Percentiles rank a stretch among this genome's conserved stretches.
Evolutionary conservation across 2,113 vertebrate species (phyloP).

Genomic region (Pedetes capensis): DNA sequence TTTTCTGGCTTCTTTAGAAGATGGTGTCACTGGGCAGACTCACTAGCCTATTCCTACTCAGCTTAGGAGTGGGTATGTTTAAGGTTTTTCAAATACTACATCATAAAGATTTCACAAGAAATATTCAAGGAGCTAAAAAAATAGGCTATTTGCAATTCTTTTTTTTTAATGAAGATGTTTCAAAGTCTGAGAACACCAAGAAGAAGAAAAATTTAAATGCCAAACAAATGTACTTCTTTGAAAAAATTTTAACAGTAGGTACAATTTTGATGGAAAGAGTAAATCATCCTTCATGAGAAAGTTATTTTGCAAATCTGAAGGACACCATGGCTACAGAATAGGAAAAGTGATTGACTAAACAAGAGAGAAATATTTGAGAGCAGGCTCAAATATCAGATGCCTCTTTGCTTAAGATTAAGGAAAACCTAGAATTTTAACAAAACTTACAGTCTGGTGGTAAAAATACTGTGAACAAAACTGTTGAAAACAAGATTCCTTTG

Average conservation of each 20-base stretch:
- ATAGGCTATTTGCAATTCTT: too few relatives aligned
- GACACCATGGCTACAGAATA: background rate
- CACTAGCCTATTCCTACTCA: background rate
- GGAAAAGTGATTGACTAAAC: background rate
- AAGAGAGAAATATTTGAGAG: background rate
- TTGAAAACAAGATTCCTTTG: background rate
- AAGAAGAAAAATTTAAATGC: background rate
- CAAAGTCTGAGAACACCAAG: background rate
- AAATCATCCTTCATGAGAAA: constrained; percentile 39
- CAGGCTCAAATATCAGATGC: background rate
- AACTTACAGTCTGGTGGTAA: background rate
- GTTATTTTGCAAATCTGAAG: background rate
- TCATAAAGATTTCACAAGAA: background rate
- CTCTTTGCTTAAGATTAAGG: background rate
- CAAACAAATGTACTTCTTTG: background rate
- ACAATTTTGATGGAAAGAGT: background rate
- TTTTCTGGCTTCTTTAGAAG: background rate
- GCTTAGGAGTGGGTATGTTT: background rate
- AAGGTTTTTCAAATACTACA: background rate
- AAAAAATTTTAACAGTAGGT: background rate
- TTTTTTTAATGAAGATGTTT: too few relatives aligned
- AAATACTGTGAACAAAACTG: background rate
- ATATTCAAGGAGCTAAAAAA: background rate
- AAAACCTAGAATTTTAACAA: background rate
- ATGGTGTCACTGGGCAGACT: background rate